phyloP scores from a whole-genome alignment of 2,113 vertebrate genomes.

The Lasiurus borealis region DNA sequence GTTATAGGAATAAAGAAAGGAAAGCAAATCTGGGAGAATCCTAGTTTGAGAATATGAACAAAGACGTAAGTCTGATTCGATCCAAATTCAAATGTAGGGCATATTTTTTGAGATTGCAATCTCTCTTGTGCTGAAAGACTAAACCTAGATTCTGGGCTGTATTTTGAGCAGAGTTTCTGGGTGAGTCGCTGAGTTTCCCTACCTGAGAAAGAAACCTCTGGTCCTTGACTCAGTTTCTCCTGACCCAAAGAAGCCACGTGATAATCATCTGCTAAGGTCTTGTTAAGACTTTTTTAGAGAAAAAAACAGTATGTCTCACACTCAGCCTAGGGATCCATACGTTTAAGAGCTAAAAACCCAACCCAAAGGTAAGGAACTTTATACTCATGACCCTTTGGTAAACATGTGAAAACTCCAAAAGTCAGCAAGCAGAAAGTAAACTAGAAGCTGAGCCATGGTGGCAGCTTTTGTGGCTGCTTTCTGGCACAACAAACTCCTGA shows the following conservation, averaged over 20 bases:
- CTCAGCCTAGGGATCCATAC: background rate
- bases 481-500: background rate
- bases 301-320: background rate
- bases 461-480: background rate
- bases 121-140: background rate
- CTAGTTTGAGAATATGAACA: conserved; percentile 6
- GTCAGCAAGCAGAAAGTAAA: background rate
- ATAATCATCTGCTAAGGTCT: background rate
- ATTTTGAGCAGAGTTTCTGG: background rate
- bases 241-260: background rate
- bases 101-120: background rate
- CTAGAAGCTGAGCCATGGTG: background rate
- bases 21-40: background rate
- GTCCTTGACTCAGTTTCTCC: background rate
- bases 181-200: background rate
- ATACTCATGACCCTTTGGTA: background rate
- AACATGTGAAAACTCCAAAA: background rate
- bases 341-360: background rate
- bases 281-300: background rate
- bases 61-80: background rate
- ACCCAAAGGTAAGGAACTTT: background rate
- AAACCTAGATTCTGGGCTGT: background rate
- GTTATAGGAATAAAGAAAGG: background rate
- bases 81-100: background rate
- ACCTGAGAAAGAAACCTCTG: background rate